Evolutionary conservation across 2,888 invertebrate genomes (phyloP).

Genomic region (Drosophila kanekoi): DNA sequence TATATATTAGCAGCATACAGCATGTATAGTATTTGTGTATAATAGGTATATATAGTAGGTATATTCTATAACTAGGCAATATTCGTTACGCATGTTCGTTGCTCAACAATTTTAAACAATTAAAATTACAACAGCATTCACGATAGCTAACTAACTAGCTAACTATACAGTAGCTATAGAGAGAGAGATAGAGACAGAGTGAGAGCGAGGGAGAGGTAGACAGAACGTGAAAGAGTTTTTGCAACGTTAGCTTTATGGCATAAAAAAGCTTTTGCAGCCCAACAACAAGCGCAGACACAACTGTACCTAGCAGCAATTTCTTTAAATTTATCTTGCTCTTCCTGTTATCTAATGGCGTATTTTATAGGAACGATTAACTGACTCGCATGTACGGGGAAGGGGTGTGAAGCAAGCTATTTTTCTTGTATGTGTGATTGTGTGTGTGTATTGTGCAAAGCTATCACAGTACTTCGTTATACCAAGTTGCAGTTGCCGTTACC

Average conservation of each 20-base stretch:
- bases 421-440: background rate
- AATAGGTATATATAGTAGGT: constrained; percentile 49
- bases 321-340: background rate
- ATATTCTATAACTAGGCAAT: constrained; percentile 70
- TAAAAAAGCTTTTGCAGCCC: constrained; percentile 28
- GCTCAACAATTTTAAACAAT: constrained; percentile 69
- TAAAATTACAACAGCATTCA: constrained; percentile 75
- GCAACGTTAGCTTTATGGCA: constrained; percentile 22
- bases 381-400: constrained; percentile 16
- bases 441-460: constrained; percentile 72
- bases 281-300: constrained; percentile 54
- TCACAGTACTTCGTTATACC: constrained; percentile 82
- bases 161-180: constrained; percentile 26
- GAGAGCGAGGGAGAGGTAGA: constrained; percentile 25
- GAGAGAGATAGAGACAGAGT: constrained; percentile 18
- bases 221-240: constrained; percentile 22
- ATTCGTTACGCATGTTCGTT: constrained; percentile 73
- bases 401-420: constrained; percentile 18
- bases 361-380: constrained; percentile 43
- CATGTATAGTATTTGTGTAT: constrained; percentile 46
- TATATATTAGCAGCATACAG: constrained; percentile 57
- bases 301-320: constrained; percentile 47
- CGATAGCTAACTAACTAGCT: constrained; percentile 63
- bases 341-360: constrained; percentile 31
- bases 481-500: constrained; percentile 42